A percentile compares a stretch with the other conserved stretches of the same genome.
phyloP scores from a whole-genome alignment of 92 coral and sea anemone species.

The Diadumene lineata region DNA sequence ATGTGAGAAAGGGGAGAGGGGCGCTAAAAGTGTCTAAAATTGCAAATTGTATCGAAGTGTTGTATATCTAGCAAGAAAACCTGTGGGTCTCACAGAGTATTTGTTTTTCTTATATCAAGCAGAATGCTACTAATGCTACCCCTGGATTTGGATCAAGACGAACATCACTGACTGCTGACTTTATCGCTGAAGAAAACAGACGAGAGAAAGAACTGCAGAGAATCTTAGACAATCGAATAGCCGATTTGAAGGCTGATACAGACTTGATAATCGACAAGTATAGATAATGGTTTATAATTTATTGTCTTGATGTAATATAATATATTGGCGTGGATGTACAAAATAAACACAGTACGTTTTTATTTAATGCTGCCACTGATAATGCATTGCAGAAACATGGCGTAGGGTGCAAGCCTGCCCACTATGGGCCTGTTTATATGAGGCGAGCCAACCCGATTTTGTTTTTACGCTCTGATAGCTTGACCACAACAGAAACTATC shows the following conservation, averaged over 20 bases:
- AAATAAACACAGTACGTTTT: background rate
- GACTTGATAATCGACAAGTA: slow-evolving; percentile 75
- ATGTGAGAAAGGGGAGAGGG: too few species aligned
- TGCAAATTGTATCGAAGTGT: too few species aligned
- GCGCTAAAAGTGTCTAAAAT: too few species aligned
- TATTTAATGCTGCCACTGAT: background rate
- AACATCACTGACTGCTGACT: slow-evolving; percentile 88
- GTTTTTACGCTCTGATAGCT: too few species aligned
- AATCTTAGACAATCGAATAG: slow-evolving; percentile 81
- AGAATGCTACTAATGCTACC: too few species aligned
- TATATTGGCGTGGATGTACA: background rate
- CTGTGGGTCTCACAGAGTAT: too few species aligned
- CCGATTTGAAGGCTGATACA: slow-evolving; percentile 82
- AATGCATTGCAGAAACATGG: background rate
- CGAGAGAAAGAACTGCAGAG: slow-evolving; percentile 92
- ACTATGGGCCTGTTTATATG: too few species aligned
- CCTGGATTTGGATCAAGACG: slow-evolving; percentile 68
- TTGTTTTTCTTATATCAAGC: too few species aligned
- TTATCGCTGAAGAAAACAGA: slow-evolving; percentile 86
- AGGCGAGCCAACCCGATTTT: too few species aligned
- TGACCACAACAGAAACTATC: too few species aligned
- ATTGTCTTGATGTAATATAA: background rate
- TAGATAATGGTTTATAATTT: slow-evolving; percentile 35
- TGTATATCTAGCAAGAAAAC: too few species aligned
- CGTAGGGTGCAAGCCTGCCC: too few species aligned